These are phyloP conservation scores for Hippocampus kuda DNA, from an alignment of 2,797 vertebrate species.

Conservation along the genomic window DNA sequence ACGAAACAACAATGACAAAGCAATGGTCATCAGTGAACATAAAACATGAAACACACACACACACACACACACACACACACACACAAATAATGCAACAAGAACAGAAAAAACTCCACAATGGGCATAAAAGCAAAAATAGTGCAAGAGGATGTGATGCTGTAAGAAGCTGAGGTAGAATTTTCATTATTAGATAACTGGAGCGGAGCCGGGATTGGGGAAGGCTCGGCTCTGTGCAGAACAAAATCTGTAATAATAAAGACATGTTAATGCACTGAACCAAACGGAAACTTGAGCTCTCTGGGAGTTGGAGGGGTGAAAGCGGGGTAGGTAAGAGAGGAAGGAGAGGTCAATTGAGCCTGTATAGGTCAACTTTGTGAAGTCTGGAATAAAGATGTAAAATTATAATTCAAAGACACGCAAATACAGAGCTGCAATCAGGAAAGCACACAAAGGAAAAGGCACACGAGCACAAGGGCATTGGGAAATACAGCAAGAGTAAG, in stretches of 20 bases:
- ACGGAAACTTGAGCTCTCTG: conserved; percentile 42
- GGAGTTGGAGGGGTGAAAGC: conserved; percentile 11
- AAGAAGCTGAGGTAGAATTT: conserved; percentile 52
- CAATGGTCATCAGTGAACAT: conserved; percentile 39
- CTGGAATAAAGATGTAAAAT: conserved; percentile 40
- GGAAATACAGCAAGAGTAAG: conserved; percentile 9
- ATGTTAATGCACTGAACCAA: conserved; percentile 57
- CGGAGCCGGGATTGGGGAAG: conserved; percentile 18
- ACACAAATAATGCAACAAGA: conserved; percentile 42
- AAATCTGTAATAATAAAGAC: conserved; percentile 66
- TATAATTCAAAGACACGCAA: conserved; percentile 26
- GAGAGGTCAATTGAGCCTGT: conserved; percentile 50
- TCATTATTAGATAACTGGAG: conserved; percentile 26
- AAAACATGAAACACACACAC: conserved; percentile 31
- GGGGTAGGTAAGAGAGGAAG: conserved; percentile 27
- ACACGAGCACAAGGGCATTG: conserved; percentile 22
- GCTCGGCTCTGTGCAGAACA: conserved; percentile 49
- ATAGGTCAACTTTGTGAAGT: conserved; percentile 51
- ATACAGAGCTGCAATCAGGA: conserved; percentile 50
- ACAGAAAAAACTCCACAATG: conserved; percentile 51
- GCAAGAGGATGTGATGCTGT: conserved; percentile 33
- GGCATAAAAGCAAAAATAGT: conserved; percentile 40
- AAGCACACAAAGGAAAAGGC: conserved; percentile 51
- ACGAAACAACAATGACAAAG: conserved; percentile 59
- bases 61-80: conserved; percentile 48